Evolutionary conservation across 2,113 vertebrate genomes (phyloP).

Genomic region (Pontoporia blainvillei): DNA sequence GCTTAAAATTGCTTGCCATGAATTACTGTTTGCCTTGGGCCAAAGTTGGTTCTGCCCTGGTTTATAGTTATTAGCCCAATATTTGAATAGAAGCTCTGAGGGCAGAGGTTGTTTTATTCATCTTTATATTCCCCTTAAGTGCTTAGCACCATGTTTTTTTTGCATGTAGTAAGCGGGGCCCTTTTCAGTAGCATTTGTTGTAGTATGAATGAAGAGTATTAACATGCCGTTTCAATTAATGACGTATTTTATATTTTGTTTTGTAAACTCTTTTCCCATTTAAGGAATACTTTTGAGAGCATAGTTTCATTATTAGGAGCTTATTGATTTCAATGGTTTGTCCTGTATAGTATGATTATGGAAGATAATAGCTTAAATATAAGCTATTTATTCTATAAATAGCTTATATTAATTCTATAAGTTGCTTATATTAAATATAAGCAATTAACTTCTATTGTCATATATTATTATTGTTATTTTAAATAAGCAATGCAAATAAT

Average conservation of each 20-base stretch:
- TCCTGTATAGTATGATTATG: background rate
- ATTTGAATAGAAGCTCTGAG: background rate
- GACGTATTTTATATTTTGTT: background rate
- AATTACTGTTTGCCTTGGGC: background rate
- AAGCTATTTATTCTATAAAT: too few relatives aligned
- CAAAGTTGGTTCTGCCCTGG: background rate
- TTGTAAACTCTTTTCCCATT: slow-evolving; percentile 1
- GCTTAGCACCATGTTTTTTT: background rate
- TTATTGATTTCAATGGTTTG: background rate
- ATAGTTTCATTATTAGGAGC: background rate
- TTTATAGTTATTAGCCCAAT: background rate
- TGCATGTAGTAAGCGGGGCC: background rate
- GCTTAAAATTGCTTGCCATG: slow-evolving; percentile 15
- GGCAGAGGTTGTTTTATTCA: background rate
- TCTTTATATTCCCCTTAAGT: background rate
- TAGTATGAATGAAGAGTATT: background rate
- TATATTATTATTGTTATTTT: background rate
- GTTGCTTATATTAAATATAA: too few relatives aligned
- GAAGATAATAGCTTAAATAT: background rate
- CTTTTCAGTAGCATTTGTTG: background rate
- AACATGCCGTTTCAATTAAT: background rate
- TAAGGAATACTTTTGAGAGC: background rate
- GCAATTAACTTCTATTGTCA: background rate
- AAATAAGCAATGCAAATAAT: background rate
- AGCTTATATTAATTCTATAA: too few relatives aligned